These are phyloP conservation scores for Oscheius myriophilus DNA, from an alignment of 2,888 invertebrate species.

Conservation along the genomic window DNA sequence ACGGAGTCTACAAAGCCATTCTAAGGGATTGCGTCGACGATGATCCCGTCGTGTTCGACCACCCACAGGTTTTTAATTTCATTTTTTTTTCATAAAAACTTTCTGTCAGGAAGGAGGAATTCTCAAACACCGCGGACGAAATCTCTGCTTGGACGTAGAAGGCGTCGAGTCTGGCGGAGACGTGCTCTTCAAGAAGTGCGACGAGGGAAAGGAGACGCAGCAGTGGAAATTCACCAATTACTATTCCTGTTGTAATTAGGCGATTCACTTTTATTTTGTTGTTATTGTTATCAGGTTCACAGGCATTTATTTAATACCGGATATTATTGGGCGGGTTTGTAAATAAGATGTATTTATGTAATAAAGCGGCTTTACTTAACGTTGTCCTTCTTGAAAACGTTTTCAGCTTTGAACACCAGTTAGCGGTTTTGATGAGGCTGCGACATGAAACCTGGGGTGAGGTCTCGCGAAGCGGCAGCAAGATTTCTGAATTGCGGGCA, in stretches of 20 bases:
- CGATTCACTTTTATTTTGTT: too few relatives aligned
- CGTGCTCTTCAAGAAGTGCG: conserved; percentile 57
- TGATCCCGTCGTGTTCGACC: conserved; percentile 33
- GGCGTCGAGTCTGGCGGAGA: conserved; percentile 64
- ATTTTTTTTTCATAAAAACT: neutral
- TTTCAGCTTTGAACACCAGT: too few relatives aligned
- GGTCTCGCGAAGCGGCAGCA: too few relatives aligned
- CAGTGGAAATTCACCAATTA: conserved; percentile 32
- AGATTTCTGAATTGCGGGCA: too few relatives aligned
- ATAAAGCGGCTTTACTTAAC: neutral
- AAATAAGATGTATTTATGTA: neutral
- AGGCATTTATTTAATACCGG: too few relatives aligned
- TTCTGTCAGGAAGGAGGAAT: conserved; percentile 53
- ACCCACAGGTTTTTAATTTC: conserved; percentile 18
- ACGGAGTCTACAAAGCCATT: conserved; percentile 29
- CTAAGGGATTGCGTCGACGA: conserved; percentile 29
- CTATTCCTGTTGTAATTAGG: neutral
- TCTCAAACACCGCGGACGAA: conserved; percentile 66
- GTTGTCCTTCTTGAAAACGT: neutral
- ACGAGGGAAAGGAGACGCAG: conserved; percentile 28
- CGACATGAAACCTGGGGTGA: too few relatives aligned
- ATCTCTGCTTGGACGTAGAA: conserved; percentile 71
- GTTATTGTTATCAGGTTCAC: too few relatives aligned
- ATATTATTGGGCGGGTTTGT: conserved; percentile 4
- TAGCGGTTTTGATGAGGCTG: too few relatives aligned